Evolutionary conservation across 2,797 vertebrate genomes (phyloP).

Genomic region (Arremon aurantiirostris): DNA sequence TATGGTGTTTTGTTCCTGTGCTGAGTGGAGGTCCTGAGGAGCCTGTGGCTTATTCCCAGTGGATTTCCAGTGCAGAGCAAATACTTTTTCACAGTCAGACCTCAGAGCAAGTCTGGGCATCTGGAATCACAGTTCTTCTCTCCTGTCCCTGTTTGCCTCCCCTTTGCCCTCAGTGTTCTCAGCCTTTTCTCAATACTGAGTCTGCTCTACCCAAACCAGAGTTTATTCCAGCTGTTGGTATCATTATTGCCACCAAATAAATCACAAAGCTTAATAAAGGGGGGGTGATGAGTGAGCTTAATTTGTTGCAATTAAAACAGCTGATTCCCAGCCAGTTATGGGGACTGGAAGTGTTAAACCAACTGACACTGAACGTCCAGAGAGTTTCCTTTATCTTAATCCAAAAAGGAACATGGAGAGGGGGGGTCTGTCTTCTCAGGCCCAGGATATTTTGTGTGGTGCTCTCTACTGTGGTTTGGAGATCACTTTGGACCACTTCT

Average conservation of each 20-base stretch:
- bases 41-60: background rate
- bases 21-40: background rate
- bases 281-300: accelerated
- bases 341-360: background rate
- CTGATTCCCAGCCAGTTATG: background rate
- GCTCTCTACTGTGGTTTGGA: background rate
- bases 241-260: background rate
- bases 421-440: accelerated
- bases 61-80: background rate
- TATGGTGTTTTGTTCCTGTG: accelerated
- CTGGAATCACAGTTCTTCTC: background rate
- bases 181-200: background rate
- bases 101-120: accelerated
- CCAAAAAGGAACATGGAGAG: accelerated
- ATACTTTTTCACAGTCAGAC: background rate
- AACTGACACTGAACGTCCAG: background rate
- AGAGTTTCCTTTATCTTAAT: background rate
- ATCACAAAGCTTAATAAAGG: background rate
- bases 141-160: background rate
- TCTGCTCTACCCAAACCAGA: background rate
- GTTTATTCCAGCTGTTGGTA: background rate
- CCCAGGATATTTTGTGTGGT: background rate
- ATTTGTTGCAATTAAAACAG: background rate
- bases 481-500: background rate
- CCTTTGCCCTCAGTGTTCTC: background rate